A percentile compares a stretch with the other conserved stretches of the same genome.
phyloP scores from a whole-genome alignment of 2,113 vertebrate genomes.

The Colaptes auratus region DNA sequence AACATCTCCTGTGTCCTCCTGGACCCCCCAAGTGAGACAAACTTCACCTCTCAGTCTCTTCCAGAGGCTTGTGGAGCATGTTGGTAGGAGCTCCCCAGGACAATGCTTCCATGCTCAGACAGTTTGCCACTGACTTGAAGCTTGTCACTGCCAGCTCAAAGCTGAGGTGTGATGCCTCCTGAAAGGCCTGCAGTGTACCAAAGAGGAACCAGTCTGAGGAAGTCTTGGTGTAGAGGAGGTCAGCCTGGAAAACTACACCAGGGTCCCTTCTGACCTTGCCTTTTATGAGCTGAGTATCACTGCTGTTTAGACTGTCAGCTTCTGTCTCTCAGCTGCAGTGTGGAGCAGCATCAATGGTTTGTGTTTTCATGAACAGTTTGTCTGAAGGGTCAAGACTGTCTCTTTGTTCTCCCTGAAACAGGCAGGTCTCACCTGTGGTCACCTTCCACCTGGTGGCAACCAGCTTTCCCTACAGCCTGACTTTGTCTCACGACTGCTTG shows the following conservation, averaged over 20 bases:
- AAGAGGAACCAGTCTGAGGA: not conserved
- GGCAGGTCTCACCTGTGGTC: no score
- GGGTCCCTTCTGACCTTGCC: not conserved
- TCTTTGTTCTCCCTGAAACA: not conserved
- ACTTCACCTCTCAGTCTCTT: fast-evolving
- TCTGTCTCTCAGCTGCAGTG: not conserved
- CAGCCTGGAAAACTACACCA: not conserved
- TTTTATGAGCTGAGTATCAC: not conserved
- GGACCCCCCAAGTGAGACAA: fast-evolving
- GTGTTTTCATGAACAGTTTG: not conserved
- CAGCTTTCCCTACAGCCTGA: fast-evolving
- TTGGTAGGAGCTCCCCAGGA: not conserved
- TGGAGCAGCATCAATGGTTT: not conserved
- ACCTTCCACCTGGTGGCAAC: not conserved
- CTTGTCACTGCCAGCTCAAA: fast-evolving
- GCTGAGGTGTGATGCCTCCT: not conserved
- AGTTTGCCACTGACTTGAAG: not conserved
- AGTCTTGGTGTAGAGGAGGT: not conserved
- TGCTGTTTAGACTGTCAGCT: fast-evolving
- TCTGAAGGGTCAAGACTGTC: not conserved
- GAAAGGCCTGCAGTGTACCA: not conserved
- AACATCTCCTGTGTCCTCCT: not conserved
- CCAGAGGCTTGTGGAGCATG: fast-evolving
- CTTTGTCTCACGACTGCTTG: fast-evolving
- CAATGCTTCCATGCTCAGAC: fast-evolving